Base-by-base conservation (phyloP, 2,797 vertebrate genomes). In the Hippopotamyrus pictus region DNA sequence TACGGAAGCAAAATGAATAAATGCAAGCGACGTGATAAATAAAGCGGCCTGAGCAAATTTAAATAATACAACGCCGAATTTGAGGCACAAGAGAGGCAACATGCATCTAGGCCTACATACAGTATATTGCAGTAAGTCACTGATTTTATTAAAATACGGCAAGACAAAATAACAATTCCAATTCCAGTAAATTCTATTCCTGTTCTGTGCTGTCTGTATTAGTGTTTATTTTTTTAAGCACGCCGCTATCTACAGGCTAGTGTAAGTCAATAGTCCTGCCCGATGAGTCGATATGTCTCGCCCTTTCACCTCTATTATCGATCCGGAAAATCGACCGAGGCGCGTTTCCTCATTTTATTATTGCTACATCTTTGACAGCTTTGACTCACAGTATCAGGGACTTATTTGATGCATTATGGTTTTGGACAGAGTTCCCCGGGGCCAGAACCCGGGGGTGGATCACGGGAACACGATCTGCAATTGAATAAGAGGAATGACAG, bases 311-410 rank as follows among this genome's bases (percentile, higher is more conserved):
- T 86, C n/a, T 25, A n/a, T 51, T 37, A 59, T 69, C 46, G 44
- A 50, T 14, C 59, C 50, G 44, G 79, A 22, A 84, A 69, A 86
- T 89, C 44, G 84, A 37, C n/a, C 33, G 33, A 46, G 57, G 33
- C 33, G 79, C 57, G 50, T 86, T 86, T 85, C 46, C 79, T 89
- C 46, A 89, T 65, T 57, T 79, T 89, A 9, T 44, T 46, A 65
- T 46, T 50, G 44, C 84, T 69, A 86, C 62, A 88, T 59, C 17
- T 88, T 69, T 88, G 57, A 88, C 73, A 79, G 22, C 3, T 2
- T 86, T 51, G 46, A 86, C 46, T 51, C 50, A 3, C 12, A 7
- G 50, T 86, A 29, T 54, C 22, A n/a, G 11, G 37, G 83, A 29
- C 46, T 29, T 29, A 29, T 79, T 79, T 79, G 50, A 51, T 29